Evolutionary conservation across 2,797 vertebrate genomes (phyloP), one percentile per base, ranked within the genome.

Genomic region (Danio choprae): DNA sequence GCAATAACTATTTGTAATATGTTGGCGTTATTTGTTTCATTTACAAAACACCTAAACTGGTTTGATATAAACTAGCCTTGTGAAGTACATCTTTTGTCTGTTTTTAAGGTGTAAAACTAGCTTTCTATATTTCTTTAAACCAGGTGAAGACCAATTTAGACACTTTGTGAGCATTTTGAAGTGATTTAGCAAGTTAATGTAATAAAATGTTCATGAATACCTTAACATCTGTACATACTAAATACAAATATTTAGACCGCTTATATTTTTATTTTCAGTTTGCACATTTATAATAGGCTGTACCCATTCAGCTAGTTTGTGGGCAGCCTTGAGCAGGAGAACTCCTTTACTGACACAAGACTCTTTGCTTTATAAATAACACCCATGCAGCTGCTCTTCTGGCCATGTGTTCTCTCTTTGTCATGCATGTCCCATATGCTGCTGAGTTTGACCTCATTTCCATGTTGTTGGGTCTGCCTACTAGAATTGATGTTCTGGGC

Each of bases 281-380:
- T 46, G 63, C 9, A 1, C 43, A 10, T 15, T 29, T 0, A 7
- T 53, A 4, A 46, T 3, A 29, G 53, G 3, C 22, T 12, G 4
- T 48, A 46, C 65, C 20, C 0, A 12, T 36, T 38, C 43, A 15
- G 44, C 16, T 22, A 22, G 3, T 46, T 77, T n/a, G 56, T 53
- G 12, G 36, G 41, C 3, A 1, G 5, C 7, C 3, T 13, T 22
- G 11, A 67, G 58, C 55, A 79, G 78, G 72, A 81, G 40, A 13
- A 56, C 63, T 81, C 72, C 72, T 10, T 44, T 41, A 22, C 62
- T 51, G 67, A 62, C 18, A 60, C 36, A 4, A 51, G 56, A 43
- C 46, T 87, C 81, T 81, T 62, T 43, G 29, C 55, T 83, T 84
- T 93, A 92, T 86, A 93, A 93, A 92, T 93, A 94, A 83, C 90